Percentiles rank a stretch among this genome's conserved stretches.
Conservation (phyloP, 2,888 invertebrate genomes). For the Drosophila leonis region DNA sequence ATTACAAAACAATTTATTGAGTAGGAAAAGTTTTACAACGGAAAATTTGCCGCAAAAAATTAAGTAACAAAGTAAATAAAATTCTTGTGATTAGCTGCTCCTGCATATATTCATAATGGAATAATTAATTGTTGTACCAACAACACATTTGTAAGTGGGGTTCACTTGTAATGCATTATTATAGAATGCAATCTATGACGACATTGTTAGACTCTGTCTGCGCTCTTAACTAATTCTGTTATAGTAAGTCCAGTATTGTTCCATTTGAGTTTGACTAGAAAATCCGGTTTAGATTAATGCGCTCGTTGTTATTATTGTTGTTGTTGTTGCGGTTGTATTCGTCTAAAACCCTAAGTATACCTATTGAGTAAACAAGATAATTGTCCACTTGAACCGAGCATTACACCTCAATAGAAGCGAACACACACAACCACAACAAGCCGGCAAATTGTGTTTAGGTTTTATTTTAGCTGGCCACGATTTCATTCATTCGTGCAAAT, state of each 20-base stretch:
- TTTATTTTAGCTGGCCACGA: conserved; percentile 36
- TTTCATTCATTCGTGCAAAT: conserved; percentile 58
- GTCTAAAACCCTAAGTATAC: conserved; percentile 21
- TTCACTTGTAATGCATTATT: conserved; percentile 22
- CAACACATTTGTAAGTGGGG: conserved; percentile 3
- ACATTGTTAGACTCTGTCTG: conserved; percentile 5
- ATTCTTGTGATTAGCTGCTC: background rate
- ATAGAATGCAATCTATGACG: conserved; percentile 5
- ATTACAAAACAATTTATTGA: background rate
- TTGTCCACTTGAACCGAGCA: conserved; percentile 29
- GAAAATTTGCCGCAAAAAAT: conserved; percentile 7
- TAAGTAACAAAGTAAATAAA: background rate
- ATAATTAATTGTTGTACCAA: background rate
- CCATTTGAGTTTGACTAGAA: conserved; percentile 23
- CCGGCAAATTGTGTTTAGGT: conserved; percentile 40
- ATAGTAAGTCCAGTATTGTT: conserved; percentile 14
- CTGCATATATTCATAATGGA: background rate
- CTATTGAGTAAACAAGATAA: conserved; percentile 30
- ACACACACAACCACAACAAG: conserved; percentile 20
- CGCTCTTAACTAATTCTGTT: conserved; percentile 3
- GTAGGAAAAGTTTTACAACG: conserved; percentile 1
- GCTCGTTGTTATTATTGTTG: background rate
- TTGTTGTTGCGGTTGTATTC: conserved; percentile 15
- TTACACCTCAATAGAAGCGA: conserved; percentile 24
- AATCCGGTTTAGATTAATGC: conserved; percentile 46